Evolutionary conservation across 1,140 invertebrate genomes (phyloP).

Genomic region (Halotydeus destructor): DNA sequence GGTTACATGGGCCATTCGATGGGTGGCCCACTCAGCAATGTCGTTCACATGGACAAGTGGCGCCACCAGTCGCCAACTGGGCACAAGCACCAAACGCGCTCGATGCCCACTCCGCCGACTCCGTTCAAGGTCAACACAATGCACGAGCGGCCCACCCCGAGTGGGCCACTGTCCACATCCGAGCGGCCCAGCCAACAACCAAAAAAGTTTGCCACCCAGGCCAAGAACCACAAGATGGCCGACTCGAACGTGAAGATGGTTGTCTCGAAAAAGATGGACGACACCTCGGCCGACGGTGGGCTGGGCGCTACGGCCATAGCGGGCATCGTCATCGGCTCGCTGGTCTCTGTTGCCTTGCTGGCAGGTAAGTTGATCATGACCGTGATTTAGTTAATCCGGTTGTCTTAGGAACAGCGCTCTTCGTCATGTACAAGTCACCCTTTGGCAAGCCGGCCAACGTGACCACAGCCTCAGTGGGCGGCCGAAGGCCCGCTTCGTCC

Average conservation of each 20-base stretch:
- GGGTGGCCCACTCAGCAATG: no score
- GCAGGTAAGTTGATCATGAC: slow-evolving; percentile 13
- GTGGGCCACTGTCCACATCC: background rate
- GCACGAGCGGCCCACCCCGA: background rate
- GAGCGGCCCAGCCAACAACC: background rate
- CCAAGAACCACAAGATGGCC: no score
- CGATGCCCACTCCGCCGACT: slow-evolving; percentile 3
- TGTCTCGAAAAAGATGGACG: background rate
- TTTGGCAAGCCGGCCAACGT: no score
- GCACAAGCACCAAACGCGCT: no score
- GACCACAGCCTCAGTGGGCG: no score
- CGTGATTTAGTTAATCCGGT: no score
- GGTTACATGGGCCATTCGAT: background rate
- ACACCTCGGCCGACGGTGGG: background rate
- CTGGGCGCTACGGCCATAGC: slow-evolving; percentile 6
- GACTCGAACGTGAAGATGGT: no score
- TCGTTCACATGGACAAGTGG: no score
- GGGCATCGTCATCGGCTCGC: slow-evolving; percentile 35
- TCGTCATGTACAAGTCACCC: no score
- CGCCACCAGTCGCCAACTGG: no score
- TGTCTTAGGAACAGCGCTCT: no score
- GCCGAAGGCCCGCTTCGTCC: no score
- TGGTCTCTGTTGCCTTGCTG: slow-evolving; percentile 11
- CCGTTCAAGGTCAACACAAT: background rate
- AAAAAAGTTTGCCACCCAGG: background rate